phyloP scores from a whole-genome alignment of 2,113 vertebrate genomes.

The Halichoeres trimaculatus region DNA sequence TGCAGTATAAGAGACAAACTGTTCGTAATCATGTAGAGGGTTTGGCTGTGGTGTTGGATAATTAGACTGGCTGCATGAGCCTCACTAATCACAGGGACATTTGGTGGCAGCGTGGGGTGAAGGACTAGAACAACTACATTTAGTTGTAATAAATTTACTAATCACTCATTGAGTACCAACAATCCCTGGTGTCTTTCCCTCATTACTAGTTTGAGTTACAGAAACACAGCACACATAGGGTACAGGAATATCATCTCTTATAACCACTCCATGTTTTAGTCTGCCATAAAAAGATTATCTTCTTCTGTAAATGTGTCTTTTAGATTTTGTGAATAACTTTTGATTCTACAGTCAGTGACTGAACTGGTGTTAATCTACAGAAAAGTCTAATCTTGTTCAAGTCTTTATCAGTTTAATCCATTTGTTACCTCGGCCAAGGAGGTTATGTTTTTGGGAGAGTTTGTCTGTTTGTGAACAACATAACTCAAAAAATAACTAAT shows the following conservation, averaged over 20 bases:
- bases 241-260: neutral
- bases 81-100: slow-evolving; percentile 85
- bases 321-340: neutral
- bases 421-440: too few species aligned
- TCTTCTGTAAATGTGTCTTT: neutral
- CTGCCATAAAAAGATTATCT: neutral
- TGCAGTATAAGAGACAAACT: slow-evolving; percentile 84
- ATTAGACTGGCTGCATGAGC: slow-evolving; percentile 82
- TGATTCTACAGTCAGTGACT: too few species aligned
- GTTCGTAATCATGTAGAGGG: slow-evolving; percentile 82
- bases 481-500: too few species aligned
- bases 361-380: too few species aligned
- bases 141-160: slow-evolving; percentile 68
- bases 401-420: too few species aligned
- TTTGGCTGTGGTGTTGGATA: slow-evolving; percentile 78
- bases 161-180: slow-evolving; percentile 49
- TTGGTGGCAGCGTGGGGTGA: slow-evolving; percentile 76
- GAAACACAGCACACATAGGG: neutral
- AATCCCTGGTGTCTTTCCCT: slow-evolving; percentile 12
- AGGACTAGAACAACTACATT: slow-evolving; percentile 84
- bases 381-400: too few species aligned
- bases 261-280: neutral
- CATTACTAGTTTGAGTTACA: slow-evolving; percentile 32
- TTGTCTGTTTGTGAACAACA: too few species aligned
- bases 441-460: too few species aligned